These are phyloP conservation scores for Hydropotes inermis DNA, from an alignment of 2,113 vertebrate species.

Conservation along the genomic window DNA sequence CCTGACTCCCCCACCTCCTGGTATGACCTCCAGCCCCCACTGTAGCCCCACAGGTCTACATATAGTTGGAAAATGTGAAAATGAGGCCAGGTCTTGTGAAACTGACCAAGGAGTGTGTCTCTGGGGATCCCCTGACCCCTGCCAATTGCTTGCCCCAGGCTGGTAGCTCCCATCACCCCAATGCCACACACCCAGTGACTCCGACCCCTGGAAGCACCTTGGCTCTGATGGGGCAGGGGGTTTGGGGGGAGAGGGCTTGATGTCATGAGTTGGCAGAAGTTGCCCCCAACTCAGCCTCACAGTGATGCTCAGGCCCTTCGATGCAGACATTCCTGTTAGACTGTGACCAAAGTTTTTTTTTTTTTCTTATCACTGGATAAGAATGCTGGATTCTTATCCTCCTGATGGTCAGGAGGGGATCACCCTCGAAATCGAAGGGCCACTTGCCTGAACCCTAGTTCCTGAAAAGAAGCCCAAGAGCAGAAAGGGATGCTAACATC, in stretches of 20 bases:
- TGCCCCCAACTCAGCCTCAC: neutral
- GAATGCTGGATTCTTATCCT: neutral
- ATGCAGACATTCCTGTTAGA: neutral
- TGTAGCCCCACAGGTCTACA: neutral
- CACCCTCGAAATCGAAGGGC: neutral
- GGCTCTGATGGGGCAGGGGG: neutral
- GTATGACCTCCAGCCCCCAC: neutral
- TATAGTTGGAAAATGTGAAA: neutral
- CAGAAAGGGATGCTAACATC: neutral
- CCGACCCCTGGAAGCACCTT: neutral
- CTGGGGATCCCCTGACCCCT: neutral
- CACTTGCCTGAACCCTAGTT: neutral
- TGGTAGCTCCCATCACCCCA: neutral
- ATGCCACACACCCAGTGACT: neutral
- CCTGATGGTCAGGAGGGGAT: neutral
- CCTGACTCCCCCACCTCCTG: neutral
- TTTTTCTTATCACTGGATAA: neutral
- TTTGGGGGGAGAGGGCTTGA: neutral
- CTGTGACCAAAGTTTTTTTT: neutral
- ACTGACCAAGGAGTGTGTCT: neutral
- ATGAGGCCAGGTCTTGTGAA: neutral
- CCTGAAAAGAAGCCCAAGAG: neutral
- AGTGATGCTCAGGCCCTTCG: neutral
- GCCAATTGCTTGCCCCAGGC: neutral
- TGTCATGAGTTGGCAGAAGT: neutral